Percentiles rank a stretch among this genome's conserved stretches.
Conservation (phyloP, 2,113 vertebrate genomes). For the Jacana jacana region DNA sequence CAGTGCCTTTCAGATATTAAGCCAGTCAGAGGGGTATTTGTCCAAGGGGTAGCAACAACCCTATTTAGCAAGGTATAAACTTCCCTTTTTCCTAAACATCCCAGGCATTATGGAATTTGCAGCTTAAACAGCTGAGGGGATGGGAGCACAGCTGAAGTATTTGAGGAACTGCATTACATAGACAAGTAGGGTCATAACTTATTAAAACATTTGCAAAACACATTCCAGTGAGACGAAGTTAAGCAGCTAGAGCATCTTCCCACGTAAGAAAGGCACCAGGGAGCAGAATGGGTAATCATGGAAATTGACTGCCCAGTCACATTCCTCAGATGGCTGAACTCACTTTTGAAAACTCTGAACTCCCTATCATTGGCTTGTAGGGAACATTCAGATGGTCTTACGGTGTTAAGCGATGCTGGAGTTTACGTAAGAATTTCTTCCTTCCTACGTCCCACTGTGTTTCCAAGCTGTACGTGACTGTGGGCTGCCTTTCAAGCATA, state of each 20-base stretch:
- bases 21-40: neutral
- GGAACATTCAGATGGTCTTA: neutral
- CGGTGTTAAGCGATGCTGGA: neutral
- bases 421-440: neutral
- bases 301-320: neutral
- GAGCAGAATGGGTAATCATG: neutral
- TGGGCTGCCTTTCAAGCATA: neutral
- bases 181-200: constrained; percentile 62
- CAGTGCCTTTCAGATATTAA: neutral
- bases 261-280: neutral
- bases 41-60: neutral
- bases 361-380: neutral
- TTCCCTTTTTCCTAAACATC: constrained; percentile 60
- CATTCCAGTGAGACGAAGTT: constrained; percentile 46
- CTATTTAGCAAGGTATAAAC: constrained; percentile 48
- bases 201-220: constrained; percentile 53
- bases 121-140: constrained; percentile 42
- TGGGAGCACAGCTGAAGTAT: neutral
- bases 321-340: neutral
- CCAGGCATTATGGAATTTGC: neutral
- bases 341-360: neutral
- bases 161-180: constrained; percentile 48
- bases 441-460: neutral
- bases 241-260: constrained; percentile 10
- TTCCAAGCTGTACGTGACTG: neutral